These are phyloP conservation scores for Drosophila helvetica DNA, from an alignment of 2,888 invertebrate species.

Conservation along the genomic window DNA sequence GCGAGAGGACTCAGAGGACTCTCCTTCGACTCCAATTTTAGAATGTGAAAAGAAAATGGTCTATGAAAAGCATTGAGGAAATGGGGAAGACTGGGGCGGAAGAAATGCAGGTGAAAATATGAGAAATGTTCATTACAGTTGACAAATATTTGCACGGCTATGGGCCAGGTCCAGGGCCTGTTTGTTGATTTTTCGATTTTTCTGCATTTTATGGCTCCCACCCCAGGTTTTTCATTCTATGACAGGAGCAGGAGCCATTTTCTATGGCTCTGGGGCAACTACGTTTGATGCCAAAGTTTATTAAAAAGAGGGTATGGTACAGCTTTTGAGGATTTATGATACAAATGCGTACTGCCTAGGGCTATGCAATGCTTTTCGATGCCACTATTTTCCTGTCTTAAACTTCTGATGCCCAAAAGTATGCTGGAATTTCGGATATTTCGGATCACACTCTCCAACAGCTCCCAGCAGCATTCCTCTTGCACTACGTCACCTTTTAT, in stretches of 20 bases:
- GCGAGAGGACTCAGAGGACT: constrained; percentile 24
- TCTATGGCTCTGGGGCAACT: constrained; percentile 31
- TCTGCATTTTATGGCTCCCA: constrained; percentile 53
- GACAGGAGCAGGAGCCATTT: constrained; percentile 19
- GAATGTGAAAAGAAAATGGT: constrained; percentile 73
- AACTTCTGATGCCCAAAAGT: no score
- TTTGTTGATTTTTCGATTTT: constrained; percentile 52
- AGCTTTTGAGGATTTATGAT: neutral
- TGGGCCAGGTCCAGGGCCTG: constrained; percentile 26
- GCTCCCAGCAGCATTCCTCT: no score
- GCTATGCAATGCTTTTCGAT: no score
- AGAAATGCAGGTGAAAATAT: constrained; percentile 54
- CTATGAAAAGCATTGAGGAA: constrained; percentile 61
- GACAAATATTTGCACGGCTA: constrained; percentile 74
- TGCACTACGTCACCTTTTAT: neutral
- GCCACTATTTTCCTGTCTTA: no score
- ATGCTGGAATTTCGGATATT: no score
- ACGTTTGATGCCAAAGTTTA: constrained; percentile 6
- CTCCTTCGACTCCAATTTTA: constrained; percentile 43
- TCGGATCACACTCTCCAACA: no score
- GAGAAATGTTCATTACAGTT: constrained; percentile 80
- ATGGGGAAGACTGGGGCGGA: constrained; percentile 2
- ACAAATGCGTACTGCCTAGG: no score
- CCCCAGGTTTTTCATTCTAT: constrained; percentile 55
- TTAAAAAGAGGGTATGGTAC: neutral